Evolutionary conservation across 2,888 invertebrate species (phyloP).

Genomic region (Rhaphigaster nebulosa): DNA sequence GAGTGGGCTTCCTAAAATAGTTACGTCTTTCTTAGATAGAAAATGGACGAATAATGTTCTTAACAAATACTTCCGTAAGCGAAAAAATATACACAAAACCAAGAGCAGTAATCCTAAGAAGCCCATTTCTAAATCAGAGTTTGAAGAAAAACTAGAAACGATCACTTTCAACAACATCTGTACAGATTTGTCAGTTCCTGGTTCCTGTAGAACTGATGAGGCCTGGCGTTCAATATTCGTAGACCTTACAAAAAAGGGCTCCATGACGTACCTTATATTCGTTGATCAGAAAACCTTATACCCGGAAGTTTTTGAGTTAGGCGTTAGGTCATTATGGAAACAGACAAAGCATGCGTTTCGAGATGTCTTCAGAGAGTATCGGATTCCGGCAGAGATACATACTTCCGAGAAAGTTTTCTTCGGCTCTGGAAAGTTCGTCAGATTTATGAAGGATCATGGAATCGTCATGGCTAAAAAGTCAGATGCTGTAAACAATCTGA

Average conservation of each 20-base stretch:
- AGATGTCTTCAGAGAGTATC: conserved; percentile 12
- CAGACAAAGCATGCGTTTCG: not conserved
- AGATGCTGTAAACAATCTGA: not conserved
- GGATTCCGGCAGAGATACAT: not conserved
- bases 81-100: not conserved
- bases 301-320: conserved; percentile 26
- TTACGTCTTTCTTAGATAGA: not conserved
- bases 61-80: not conserved
- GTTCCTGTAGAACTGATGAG: not conserved
- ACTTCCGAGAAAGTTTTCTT: not conserved
- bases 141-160: not conserved
- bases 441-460: conserved; percentile 12
- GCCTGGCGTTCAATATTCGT: conserved; percentile 16
- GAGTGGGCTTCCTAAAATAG: not conserved
- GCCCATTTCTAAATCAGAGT: not conserved
- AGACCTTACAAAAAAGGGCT: conserved; percentile 1
- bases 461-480: not conserved
- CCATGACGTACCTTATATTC: not conserved
- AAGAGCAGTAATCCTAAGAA: not conserved
- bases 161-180: not conserved
- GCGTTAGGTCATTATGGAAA: not conserved
- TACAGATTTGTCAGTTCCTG: not conserved
- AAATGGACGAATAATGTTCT: not conserved
- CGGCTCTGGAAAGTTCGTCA: not conserved
- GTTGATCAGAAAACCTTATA: not conserved